Percentiles rank a stretch among this genome's conserved stretches.
Conservation (phyloP, 2,888 invertebrate species). For the Lampropteryx suffumata region DNA sequence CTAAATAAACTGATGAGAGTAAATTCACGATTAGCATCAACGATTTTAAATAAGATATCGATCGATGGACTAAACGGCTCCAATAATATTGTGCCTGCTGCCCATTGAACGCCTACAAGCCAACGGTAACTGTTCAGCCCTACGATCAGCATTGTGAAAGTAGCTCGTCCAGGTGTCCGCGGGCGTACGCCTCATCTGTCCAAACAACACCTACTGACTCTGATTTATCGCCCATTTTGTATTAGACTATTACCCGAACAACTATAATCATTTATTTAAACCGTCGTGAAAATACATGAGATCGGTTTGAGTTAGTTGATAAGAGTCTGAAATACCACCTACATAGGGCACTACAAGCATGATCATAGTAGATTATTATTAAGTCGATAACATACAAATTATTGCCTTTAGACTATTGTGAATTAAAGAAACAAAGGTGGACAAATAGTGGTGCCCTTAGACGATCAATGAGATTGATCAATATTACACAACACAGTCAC, state of each 20-base stretch:
- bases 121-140: conserved; percentile 24
- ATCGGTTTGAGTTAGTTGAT: conserved; percentile 16
- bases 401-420: not conserved
- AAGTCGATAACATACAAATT: conserved; percentile 1
- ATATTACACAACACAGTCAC: too few relatives aligned
- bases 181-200: conserved; percentile 51
- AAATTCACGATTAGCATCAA: conserved; percentile 2
- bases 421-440: not conserved
- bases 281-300: conserved; percentile 12
- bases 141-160: conserved; percentile 46
- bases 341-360: not conserved
- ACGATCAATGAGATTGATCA: not conserved
- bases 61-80: conserved; percentile 10
- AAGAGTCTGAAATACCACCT: conserved; percentile 1
- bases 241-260: conserved; percentile 14
- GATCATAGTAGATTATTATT: too few relatives aligned
- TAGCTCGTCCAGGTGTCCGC: conserved; percentile 39
- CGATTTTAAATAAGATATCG: conserved; percentile 9
- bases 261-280: conserved; percentile 19
- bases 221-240: conserved; percentile 30
- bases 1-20: too few relatives aligned
- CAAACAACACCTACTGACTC: conserved; percentile 45
- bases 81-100: conserved; percentile 5
- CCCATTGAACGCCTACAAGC: conserved; percentile 16
- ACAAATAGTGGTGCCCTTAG: not conserved